Percentiles rank a stretch among this genome's conserved stretches.
These are phyloP conservation scores for Eledone cirrhosa DNA, from an alignment of 2,888 invertebrate species.

Conservation along the genomic window DNA sequence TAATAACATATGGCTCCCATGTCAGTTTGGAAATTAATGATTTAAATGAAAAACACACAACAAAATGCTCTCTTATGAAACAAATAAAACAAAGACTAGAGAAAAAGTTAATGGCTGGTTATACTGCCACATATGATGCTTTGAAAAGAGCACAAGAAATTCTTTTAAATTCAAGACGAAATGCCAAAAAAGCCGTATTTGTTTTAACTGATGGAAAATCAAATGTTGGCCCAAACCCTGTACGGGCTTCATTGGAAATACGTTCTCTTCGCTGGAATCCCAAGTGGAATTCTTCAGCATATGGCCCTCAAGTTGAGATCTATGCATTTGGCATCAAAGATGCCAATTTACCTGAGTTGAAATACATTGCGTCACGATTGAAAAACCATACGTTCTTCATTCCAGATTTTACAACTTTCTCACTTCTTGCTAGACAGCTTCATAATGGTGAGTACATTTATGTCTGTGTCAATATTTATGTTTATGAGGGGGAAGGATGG, in stretches of 20 bases:
- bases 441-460: slow-evolving; percentile 43
- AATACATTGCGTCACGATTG: slow-evolving; percentile 42
- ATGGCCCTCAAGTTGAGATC: slow-evolving; percentile 51
- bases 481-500: no score
- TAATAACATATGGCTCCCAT: slow-evolving; percentile 44
- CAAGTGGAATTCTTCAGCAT: slow-evolving; percentile 38
- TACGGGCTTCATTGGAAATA: slow-evolving; percentile 44
- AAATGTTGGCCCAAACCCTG: slow-evolving; percentile 49
- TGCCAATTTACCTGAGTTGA: slow-evolving; percentile 42
- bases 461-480: no score
- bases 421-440: slow-evolving; percentile 42
- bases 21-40: slow-evolving; percentile 45
- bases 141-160: slow-evolving; percentile 37
- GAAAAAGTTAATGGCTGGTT: slow-evolving; percentile 41
- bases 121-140: slow-evolving; percentile 46
- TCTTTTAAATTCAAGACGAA: slow-evolving; percentile 34
- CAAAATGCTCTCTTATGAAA: slow-evolving; percentile 44
- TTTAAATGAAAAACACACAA: slow-evolving; percentile 38
- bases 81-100: slow-evolving; percentile 33
- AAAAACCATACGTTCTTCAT: slow-evolving; percentile 46
- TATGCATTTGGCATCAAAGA: slow-evolving; percentile 48
- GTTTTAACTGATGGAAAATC: slow-evolving; percentile 49
- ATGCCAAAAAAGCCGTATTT: slow-evolving; percentile 44
- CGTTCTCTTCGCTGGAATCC: slow-evolving; percentile 43
- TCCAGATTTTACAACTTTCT: slow-evolving; percentile 42